phyloP scores from a whole-genome alignment of 2,888 invertebrate genomes.

The Apotomis betuletana region DNA sequence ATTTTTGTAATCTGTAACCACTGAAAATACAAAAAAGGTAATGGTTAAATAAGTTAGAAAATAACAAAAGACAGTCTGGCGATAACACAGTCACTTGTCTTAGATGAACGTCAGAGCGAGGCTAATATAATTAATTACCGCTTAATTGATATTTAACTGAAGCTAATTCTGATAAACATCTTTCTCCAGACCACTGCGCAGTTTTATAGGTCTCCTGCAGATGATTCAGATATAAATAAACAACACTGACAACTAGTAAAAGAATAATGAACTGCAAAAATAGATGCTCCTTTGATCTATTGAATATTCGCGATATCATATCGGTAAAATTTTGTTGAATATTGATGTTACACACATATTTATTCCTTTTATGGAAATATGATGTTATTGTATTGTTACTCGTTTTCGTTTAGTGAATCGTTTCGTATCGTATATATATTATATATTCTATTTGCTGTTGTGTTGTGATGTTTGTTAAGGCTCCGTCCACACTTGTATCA shows the following conservation, averaged over 20 bases:
- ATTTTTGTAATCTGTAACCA: constrained; percentile 73
- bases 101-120: background rate
- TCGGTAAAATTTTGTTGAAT: background rate
- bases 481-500: too few relatives aligned
- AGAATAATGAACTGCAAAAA: constrained; percentile 53
- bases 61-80: background rate
- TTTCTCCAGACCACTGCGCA: constrained; percentile 60
- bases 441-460: too few relatives aligned
- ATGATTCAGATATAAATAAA: constrained; percentile 63
- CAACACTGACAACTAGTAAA: constrained; percentile 49
- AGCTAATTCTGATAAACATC: constrained; percentile 66
- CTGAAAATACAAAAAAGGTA: constrained; percentile 53
- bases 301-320: constrained; percentile 51
- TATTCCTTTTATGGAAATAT: background rate
- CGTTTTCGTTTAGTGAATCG: too few relatives aligned
- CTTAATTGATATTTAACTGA: constrained; percentile 71
- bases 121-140: constrained; percentile 51
- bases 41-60: background rate
- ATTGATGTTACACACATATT: background rate
- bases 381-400: too few relatives aligned
- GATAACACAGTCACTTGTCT: background rate
- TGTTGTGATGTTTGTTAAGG: too few relatives aligned
- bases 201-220: constrained; percentile 60
- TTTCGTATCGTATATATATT: too few relatives aligned
- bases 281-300: constrained; percentile 55